Evolutionary conservation across 1,140 invertebrate genomes (phyloP).

Genomic region (Patella vulgata): DNA sequence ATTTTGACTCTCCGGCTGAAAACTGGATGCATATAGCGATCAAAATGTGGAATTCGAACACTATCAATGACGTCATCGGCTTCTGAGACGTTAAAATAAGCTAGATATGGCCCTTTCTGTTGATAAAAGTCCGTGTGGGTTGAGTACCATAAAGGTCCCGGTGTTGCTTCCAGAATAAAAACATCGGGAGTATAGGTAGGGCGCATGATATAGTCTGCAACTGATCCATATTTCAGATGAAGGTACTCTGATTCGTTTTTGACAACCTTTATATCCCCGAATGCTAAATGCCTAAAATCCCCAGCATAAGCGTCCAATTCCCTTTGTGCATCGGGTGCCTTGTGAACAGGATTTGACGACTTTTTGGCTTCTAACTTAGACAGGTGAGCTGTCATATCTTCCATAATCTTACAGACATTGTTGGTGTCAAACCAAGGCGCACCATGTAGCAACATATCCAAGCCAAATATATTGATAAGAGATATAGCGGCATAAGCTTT

Average conservation of each 20-base stretch:
- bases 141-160: conserved; percentile 25
- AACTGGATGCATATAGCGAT: conserved; percentile 20
- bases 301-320: conserved; percentile 24
- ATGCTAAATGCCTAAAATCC: conserved; percentile 23
- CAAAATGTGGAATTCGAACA: conserved; percentile 28
- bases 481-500: conserved; percentile 23
- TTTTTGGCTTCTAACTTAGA: not conserved
- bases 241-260: conserved; percentile 15
- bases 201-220: conserved; percentile 12
- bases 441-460: conserved; percentile 24
- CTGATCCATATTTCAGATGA: conserved; percentile 25
- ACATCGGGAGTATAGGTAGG: conserved; percentile 13
- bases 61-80: conserved; percentile 6
- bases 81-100: conserved; percentile 14
- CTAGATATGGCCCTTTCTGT: conserved; percentile 9
- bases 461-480: conserved; percentile 21
- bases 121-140: conserved; percentile 24
- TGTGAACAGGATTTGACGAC: not conserved
- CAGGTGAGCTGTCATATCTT: conserved; percentile 18
- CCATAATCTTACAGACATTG: conserved; percentile 17
- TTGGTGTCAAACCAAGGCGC: conserved; percentile 6
- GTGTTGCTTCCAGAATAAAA: conserved; percentile 10
- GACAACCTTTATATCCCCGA: conserved; percentile 24
- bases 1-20: conserved; percentile 14
- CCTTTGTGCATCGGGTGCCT: conserved; percentile 2